Conservation (phyloP, 2,888 invertebrate genomes). For the Pheosia gnoma region DNA sequence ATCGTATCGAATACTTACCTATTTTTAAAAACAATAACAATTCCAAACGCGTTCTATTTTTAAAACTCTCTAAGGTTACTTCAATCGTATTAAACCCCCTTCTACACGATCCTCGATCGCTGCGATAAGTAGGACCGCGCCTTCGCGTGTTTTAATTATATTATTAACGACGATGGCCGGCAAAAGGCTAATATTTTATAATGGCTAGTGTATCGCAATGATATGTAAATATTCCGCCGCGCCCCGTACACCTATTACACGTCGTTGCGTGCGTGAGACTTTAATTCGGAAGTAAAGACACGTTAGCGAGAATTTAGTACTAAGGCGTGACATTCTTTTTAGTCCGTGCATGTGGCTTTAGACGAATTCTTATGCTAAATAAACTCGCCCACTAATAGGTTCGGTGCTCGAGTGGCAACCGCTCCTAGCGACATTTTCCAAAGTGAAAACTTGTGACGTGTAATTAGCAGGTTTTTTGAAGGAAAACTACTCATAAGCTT, state of each 20-base stretch:
- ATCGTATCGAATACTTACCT: neutral
- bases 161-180: conserved; percentile 79
- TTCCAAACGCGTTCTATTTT: conserved; percentile 5
- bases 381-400: conserved; percentile 55
- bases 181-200: conserved; percentile 82
- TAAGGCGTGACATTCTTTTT: conserved; percentile 68
- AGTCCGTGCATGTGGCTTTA: conserved; percentile 43
- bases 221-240: conserved; percentile 82
- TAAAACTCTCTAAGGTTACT: conserved; percentile 24
- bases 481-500: conserved; percentile 83
- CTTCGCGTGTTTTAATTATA: conserved; percentile 83
- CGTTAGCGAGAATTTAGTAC: conserved; percentile 71
- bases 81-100: conserved; percentile 33
- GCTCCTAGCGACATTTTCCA: conserved; percentile 40
- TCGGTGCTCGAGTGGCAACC: conserved; percentile 50
- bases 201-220: conserved; percentile 80
- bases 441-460: conserved; percentile 63
- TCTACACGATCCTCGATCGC: conserved; percentile 69
- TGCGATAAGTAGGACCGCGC: conserved; percentile 75
- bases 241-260: conserved; percentile 69
- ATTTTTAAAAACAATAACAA: neutral
- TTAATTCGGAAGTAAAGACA: conserved; percentile 79
- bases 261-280: conserved; percentile 74
- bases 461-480: conserved; percentile 80
- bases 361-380: conserved; percentile 62